Conservation (phyloP, 2,888 invertebrate species). For the Exephanes ischioxanthus region DNA sequence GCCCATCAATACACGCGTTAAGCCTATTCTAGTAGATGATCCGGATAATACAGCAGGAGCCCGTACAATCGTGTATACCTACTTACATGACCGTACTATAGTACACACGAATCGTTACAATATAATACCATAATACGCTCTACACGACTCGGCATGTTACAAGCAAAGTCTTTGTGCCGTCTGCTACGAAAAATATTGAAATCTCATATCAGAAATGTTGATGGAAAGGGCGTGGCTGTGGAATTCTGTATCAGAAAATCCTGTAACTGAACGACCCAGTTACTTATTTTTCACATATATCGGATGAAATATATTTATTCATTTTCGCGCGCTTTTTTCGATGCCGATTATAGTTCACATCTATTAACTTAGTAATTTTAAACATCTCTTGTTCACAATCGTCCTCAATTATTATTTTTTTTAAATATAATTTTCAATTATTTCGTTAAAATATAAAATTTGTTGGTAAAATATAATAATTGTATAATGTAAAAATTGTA, state of each 20-base stretch:
- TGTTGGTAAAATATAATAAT: too few species aligned
- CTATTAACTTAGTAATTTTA: background rate
- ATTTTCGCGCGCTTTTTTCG: background rate
- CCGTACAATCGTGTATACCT: conserved; percentile 62
- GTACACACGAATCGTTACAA: conserved; percentile 43
- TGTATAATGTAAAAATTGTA: too few species aligned
- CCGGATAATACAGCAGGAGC: conserved; percentile 69
- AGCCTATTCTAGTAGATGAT: conserved; percentile 70
- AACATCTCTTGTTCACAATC: background rate
- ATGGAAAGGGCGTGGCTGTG: conserved; percentile 14
- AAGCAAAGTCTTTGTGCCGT: conserved; percentile 8
- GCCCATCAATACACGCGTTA: conserved; percentile 66
- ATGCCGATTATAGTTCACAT: background rate
- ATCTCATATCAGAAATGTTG: conserved; percentile 1
- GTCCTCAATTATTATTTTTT: too few species aligned
- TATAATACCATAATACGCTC: conserved; percentile 37
- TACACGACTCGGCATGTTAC: conserved; percentile 27
- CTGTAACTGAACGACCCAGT: conserved; percentile 36
- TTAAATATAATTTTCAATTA: too few species aligned
- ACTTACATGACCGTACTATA: conserved; percentile 64
- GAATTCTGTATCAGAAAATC: conserved; percentile 16
- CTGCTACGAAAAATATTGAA: conserved; percentile 22
- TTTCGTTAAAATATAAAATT: too few species aligned
- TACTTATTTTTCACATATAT: background rate
- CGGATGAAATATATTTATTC: background rate